Conservation (phyloP, 2,797 vertebrate genomes). For the Adrianichthys oophorus region DNA sequence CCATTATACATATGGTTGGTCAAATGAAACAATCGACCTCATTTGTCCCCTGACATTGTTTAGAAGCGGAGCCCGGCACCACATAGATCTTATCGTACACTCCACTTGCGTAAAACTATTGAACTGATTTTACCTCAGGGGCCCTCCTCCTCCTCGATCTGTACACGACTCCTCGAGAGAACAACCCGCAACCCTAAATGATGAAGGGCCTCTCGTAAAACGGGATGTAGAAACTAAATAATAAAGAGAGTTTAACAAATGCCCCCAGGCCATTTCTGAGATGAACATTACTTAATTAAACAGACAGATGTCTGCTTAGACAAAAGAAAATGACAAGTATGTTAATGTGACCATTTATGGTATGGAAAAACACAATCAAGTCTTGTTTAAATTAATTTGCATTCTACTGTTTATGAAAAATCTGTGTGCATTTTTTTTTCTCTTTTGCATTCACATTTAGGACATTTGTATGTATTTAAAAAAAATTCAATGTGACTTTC, state of each 20-base stretch:
- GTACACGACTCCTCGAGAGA: slow-evolving; percentile 26
- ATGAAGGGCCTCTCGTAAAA: slow-evolving; percentile 46
- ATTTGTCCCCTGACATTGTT: slow-evolving; percentile 61
- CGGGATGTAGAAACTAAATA: slow-evolving; percentile 61
- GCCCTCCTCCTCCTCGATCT: slow-evolving; percentile 21
- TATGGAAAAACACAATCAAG: too few relatives aligned
- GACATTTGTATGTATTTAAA: too few relatives aligned
- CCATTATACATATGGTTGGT: slow-evolving; percentile 45
- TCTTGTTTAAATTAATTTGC: too few relatives aligned
- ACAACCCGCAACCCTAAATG: slow-evolving; percentile 16
- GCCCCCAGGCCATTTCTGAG: slow-evolving; percentile 35
- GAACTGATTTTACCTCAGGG: slow-evolving; percentile 68
- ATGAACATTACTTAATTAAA: slow-evolving; percentile 65
- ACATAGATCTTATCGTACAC: slow-evolving; percentile 68
- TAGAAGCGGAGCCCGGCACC: slow-evolving; percentile 52
- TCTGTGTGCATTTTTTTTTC: neutral
- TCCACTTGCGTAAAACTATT: slow-evolving; percentile 61
- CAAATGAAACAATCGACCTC: slow-evolving; percentile 33
- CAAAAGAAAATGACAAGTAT: slow-evolving; percentile 26
- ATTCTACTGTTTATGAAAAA: too few relatives aligned
- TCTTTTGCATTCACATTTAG: neutral
- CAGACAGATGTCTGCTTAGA: slow-evolving; percentile 42
- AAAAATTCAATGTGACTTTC: too few relatives aligned
- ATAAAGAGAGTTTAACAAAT: slow-evolving; percentile 63
- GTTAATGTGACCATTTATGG: slow-evolving; percentile 12